Evolutionary conservation across 2,113 vertebrate species (phyloP), one percentile per base, ranked within the genome.

Genomic region (Sander lucioperca): DNA sequence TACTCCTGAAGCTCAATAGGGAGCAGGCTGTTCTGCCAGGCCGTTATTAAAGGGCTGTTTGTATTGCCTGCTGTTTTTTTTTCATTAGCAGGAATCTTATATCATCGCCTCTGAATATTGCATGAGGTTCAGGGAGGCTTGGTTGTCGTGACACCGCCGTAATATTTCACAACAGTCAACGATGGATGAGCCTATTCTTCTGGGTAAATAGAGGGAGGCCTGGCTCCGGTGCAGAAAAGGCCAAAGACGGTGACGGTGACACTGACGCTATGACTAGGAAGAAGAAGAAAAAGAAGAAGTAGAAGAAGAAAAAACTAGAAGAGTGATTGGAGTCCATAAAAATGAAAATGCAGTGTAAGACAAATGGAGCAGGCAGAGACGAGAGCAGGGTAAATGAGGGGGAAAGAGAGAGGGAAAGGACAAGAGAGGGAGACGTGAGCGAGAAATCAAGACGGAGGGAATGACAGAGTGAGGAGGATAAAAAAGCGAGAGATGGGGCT

Each of bases 31-130:
- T 64, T 86, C 85, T 68, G 39, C 80, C 43, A 25, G 77, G 70
- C 74, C 3, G 62, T 90, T 92, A 93, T 93, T 92, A 91, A 91
- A 95, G 85, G n/a, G 64, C 87, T 90, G 88, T 91, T 93, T 94
- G 92, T 91, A 80, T 92, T 87, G 87, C 91, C 89, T 91, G 90
- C 89, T 89, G 89, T 68, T 88, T 93, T 89, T 89, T 5, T 92
- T 93, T 92, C 89, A 92, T 94, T 91, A 93, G 89, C 79, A 27
- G 85, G 81, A 91, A 87, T 94, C 91, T 91, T 93, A 91, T 93
- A 93, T 94, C 93, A 89, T 89, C 56, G 50, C 85, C 86, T 83
- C 86, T 94, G 93, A 95, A 94, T 94, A 95, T 94, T 94, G 92
- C 92, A 93, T 92, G 91, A 93, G 91, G 89, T 86, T 90, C 74